phyloP scores from a whole-genome alignment of 1,140 invertebrate genomes.

The Riptortus pedestris region DNA sequence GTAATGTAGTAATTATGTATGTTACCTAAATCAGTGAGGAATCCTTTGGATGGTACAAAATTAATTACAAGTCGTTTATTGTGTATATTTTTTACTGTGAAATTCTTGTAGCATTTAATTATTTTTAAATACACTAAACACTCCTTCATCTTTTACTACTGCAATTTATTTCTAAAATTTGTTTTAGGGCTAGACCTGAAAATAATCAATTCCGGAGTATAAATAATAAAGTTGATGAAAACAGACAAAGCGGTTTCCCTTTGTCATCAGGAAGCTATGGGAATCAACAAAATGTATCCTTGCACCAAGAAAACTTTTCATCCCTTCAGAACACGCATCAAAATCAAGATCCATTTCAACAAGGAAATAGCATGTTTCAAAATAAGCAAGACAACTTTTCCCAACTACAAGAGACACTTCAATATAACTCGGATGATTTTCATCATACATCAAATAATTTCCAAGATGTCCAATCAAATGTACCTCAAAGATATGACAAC shows the following conservation, averaged over 20 bases:
- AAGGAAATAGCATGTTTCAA: neutral
- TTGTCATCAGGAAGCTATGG: neutral
- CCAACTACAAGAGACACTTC: neutral
- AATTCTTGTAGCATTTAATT: too few relatives aligned
- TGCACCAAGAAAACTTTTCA: neutral
- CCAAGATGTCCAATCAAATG: conserved; percentile 2
- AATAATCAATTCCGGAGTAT: conserved; percentile 2
- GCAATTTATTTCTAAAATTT: too few relatives aligned
- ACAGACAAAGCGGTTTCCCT: neutral
- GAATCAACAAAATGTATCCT: neutral
- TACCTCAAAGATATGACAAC: conserved; percentile 16
- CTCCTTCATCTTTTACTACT: too few relatives aligned
- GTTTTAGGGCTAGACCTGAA: neutral
- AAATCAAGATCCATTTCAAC: conserved; percentile 7
- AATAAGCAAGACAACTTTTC: neutral
- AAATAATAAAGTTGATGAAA: neutral
- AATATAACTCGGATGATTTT: neutral
- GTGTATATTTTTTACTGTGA: too few relatives aligned
- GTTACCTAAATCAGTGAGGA: too few relatives aligned
- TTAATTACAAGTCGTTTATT: too few relatives aligned
- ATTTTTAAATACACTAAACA: too few relatives aligned
- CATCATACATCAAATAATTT: neutral
- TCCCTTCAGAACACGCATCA: neutral
- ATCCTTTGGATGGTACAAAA: too few relatives aligned
- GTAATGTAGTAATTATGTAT: too few relatives aligned